These are phyloP conservation scores for Pandemis corylana DNA, from an alignment of 2,888 invertebrate genomes.

Conservation along the genomic window DNA sequence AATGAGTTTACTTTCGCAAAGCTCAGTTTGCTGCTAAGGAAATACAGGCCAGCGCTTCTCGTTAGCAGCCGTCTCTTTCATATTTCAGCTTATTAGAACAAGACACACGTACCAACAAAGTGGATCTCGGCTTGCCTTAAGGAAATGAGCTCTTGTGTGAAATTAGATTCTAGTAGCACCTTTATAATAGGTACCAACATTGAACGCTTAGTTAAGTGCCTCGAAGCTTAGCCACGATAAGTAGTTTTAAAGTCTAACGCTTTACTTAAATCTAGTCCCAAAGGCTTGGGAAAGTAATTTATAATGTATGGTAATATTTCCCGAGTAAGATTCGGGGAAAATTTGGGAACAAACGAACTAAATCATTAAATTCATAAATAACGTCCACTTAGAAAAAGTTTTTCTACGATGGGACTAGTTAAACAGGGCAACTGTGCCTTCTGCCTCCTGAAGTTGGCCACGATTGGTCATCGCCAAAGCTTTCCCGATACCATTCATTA, in stretches of 20 bases:
- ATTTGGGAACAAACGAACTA: background rate
- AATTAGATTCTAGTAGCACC: background rate
- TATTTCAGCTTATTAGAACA: background rate
- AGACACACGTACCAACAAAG: background rate
- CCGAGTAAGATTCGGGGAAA: background rate
- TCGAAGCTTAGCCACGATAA: background rate
- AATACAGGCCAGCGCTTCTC: background rate
- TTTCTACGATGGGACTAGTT: too few species aligned
- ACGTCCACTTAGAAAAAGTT: too few species aligned
- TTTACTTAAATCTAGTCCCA: background rate
- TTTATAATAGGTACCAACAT: background rate
- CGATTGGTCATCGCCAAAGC: too few species aligned
- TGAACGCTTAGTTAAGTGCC: background rate
- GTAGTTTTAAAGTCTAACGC: background rate
- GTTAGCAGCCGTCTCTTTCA: background rate
- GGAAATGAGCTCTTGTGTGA: background rate
- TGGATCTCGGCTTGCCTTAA: background rate
- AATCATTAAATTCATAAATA: too few species aligned
- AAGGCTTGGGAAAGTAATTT: background rate
- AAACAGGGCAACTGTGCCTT: too few species aligned
- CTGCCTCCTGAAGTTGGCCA: too few species aligned
- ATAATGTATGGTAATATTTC: background rate
- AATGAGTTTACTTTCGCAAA: constrained; percentile 28
- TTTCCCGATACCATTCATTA: too few species aligned
- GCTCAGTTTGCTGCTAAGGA: constrained; percentile 5